Conservation (phyloP, 2,113 vertebrate species). For the Nothocercus nigrocapillus region DNA sequence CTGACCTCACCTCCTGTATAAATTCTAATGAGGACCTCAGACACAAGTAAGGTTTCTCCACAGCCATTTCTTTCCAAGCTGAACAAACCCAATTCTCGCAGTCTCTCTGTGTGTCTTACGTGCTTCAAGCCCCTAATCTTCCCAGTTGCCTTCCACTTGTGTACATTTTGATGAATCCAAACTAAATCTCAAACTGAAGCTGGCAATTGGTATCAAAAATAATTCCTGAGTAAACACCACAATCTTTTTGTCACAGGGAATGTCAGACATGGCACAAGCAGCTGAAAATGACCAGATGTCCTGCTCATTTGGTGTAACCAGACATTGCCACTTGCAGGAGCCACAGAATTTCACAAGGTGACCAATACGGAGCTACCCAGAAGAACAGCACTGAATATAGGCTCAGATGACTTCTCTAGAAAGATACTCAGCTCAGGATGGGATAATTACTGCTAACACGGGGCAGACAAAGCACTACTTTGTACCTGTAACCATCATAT, state of each 20-base stretch:
- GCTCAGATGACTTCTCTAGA: no score
- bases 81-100: neutral
- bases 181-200: neutral
- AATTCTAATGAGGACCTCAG: neutral
- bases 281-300: neutral
- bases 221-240: neutral
- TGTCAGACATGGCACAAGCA: fast-evolving
- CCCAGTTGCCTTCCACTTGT: no score
- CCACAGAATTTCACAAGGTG: neutral
- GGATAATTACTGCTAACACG: neutral
- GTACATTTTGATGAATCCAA: neutral
- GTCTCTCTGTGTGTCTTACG: neutral
- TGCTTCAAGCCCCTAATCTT: neutral
- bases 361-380: neutral
- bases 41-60: neutral
- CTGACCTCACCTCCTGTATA: neutral
- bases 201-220: neutral
- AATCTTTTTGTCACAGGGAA: neutral
- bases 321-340: neutral
- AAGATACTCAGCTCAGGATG: neutral
- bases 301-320: neutral
- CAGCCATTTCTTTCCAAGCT: neutral
- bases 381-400: neutral
- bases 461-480: neutral
- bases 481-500: neutral